Conservation (phyloP, 2,797 vertebrate species). For the Zonotrichia albicollis region DNA sequence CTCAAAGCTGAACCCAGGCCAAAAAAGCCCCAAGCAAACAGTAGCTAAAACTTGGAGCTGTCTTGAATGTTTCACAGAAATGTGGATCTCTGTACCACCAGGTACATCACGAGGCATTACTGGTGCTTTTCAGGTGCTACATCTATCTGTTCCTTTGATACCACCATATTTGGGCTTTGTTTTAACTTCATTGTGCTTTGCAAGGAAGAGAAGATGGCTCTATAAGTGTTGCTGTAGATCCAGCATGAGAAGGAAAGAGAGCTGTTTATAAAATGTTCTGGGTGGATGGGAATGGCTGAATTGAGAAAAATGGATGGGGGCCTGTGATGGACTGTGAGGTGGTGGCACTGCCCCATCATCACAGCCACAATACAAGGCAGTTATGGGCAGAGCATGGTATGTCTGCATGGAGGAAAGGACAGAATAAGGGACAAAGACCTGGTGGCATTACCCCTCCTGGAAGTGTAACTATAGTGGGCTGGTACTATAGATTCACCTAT, state of each 20-base stretch:
- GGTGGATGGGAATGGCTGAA: background rate
- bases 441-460: background rate
- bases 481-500: background rate
- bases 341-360: background rate
- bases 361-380: background rate
- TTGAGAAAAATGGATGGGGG: background rate
- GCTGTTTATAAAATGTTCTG: background rate
- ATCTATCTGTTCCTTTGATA: background rate
- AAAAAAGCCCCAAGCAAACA: background rate
- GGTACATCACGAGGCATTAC: background rate
- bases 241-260: background rate
- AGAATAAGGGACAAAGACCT: background rate
- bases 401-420: background rate
- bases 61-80: background rate
- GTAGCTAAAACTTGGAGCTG: background rate
- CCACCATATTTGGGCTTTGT: background rate
- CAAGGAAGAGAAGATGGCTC: background rate
- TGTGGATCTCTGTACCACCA: background rate
- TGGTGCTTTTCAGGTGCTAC: background rate
- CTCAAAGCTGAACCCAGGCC: background rate
- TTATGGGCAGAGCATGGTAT: background rate
- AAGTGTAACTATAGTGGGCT: background rate
- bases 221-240: background rate
- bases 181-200: background rate
- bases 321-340: background rate